A percentile compares a stretch with the other conserved stretches of the same genome.
These are phyloP conservation scores for Heliocidaris tuberculata DNA, from an alignment of 35 echinoderm and acorn worm species.

Conservation along the genomic window DNA sequence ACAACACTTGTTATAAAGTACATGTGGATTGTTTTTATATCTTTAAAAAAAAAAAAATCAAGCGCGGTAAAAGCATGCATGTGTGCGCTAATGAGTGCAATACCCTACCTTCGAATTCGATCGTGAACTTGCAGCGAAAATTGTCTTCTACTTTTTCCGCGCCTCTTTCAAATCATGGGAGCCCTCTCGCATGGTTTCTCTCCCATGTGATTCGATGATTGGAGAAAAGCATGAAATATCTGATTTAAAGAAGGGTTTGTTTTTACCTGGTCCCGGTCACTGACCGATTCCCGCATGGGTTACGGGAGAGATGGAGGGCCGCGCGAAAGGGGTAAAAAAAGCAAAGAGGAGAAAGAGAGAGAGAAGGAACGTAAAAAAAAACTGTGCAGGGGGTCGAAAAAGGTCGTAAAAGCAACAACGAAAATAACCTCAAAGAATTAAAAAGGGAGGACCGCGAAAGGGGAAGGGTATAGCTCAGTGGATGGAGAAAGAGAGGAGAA, in stretches of 20 bases:
- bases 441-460: background rate
- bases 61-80: background rate
- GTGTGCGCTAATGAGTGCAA: background rate
- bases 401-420: too few relatives aligned
- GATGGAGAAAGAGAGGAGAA: too few relatives aligned
- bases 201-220: background rate
- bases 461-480: background rate
- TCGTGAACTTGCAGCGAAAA: background rate
- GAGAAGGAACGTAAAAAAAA: too few relatives aligned
- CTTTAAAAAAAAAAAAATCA: too few relatives aligned
- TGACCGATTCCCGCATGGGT: background rate
- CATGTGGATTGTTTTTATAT: background rate
- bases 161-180: conserved; percentile 16
- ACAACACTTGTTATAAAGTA: background rate
- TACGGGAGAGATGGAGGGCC: background rate
- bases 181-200: background rate
- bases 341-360: too few relatives aligned
- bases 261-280: background rate
- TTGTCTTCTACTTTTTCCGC: background rate
- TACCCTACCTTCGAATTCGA: background rate
- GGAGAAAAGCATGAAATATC: conserved; percentile 24
- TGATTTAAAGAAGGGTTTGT: background rate
- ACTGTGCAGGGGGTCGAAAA: too few relatives aligned
- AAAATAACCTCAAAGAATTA: too few relatives aligned
- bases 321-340: too few relatives aligned